Evolutionary conservation across 92 coral and sea anemone genomes (phyloP), one percentile per base, ranked within the genome.

Genomic region (Porites lobata): DNA sequence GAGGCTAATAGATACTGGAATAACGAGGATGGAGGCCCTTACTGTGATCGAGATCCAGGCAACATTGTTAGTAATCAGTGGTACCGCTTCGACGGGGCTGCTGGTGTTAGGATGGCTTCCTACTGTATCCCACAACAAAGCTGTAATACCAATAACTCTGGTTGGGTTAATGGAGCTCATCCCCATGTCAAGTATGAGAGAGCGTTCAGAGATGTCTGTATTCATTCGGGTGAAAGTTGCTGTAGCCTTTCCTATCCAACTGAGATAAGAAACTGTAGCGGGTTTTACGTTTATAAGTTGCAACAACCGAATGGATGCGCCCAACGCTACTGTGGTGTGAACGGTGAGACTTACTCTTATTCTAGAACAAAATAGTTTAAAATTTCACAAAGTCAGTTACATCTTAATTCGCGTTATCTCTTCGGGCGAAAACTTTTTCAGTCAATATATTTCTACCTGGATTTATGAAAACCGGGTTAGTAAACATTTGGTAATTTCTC

Each of bases 71-170:
- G 50, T 15, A 10, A 14, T 38, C 74, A 69, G 50, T 75, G 79
- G 79, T 75, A 75, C 79, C 79, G 79, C 50, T 75, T 75, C 11
- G 38, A 53, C 3, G 80, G 65, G 1, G 67, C 18, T 12, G 80
- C 80, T 22, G 80, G 80, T 15, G n/a, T 10, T 1, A 76, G 53
- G 80, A 76, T 76, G 79, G 79, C 79, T 9, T 18, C 79, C 15
- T 7, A 50, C 22, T 75, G 79, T 29, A 57, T 75, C 11, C 80
- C 80, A 14, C n/a, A 52, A 15, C 56, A 6, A 9, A 54, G 50
- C 56, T 76, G 80, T 19, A 76, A 76, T 19, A 19, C 65, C 65
- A 26, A 76, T 7, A 59, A 26, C 47, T 50, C 65, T 12, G 80
- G 80, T 22, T 76, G 80, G 80, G 11, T 76, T 13, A 76, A 32